Evolutionary conservation across 2,888 invertebrate genomes (phyloP).

Genomic region (Mimachlamys varia): DNA sequence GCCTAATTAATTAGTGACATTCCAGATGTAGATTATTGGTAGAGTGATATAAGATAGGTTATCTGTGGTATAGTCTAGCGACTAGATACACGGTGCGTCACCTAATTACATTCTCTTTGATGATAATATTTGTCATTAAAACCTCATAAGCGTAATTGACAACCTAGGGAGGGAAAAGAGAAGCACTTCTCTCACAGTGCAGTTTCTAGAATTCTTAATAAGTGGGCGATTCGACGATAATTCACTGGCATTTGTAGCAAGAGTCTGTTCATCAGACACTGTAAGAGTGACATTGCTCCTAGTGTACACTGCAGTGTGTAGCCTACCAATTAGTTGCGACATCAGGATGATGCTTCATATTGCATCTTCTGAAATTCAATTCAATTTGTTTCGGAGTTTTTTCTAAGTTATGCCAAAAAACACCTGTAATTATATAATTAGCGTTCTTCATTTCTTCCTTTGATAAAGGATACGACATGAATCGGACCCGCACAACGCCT

Average conservation of each 20-base stretch:
- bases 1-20: neutral
- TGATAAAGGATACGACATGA: neutral
- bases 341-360: neutral
- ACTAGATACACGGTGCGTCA: neutral
- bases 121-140: neutral
- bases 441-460: conserved; percentile 1
- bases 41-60: neutral
- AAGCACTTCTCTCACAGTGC: neutral
- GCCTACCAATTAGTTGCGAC: neutral
- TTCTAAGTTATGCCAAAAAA: neutral
- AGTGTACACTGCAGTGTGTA: neutral
- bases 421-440: neutral
- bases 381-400: neutral
- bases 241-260: neutral
- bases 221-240: neutral
- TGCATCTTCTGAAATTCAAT: neutral
- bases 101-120: neutral
- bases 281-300: neutral
- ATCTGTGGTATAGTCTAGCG: neutral
- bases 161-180: neutral
- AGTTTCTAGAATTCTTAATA: neutral
- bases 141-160: neutral
- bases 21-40: neutral
- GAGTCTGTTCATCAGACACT: neutral
- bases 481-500: neutral